phyloP scores from a whole-genome alignment of 2,888 invertebrate species.

The Cremastinae sp. region DNA sequence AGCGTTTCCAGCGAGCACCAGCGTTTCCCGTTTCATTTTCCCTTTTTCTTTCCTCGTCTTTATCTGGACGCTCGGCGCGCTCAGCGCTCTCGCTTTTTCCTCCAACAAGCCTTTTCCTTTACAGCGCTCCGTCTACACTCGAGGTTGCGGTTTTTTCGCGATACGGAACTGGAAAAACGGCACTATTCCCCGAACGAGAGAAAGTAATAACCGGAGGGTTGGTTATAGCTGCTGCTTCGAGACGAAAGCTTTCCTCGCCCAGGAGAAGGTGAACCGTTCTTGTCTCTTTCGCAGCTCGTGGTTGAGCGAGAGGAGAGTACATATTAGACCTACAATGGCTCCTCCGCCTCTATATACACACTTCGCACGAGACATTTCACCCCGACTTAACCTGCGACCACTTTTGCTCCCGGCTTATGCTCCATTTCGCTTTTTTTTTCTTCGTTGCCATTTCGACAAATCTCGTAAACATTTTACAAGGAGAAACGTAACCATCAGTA shows the following conservation, averaged over 20 bases:
- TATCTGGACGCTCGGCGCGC: not conserved
- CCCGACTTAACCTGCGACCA: not conserved
- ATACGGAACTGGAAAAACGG: slow-evolving; percentile 31
- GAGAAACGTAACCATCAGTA: too few relatives aligned
- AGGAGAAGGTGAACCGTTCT: slow-evolving; percentile 27
- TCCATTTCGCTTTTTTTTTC: not conserved
- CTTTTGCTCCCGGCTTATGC: not conserved
- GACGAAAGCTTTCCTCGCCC: slow-evolving; percentile 17
- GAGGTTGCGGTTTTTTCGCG: slow-evolving; percentile 37
- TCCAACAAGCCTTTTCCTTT: slow-evolving; percentile 2
- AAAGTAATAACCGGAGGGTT: slow-evolving; percentile 56
- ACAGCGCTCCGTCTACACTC: slow-evolving; percentile 36
- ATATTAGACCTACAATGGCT: slow-evolving; percentile 30
- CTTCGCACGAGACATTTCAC: slow-evolving; percentile 18
- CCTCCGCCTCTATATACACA: slow-evolving; percentile 6
- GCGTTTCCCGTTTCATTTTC: slow-evolving; percentile 41
- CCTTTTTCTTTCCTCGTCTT: slow-evolving; percentile 19
- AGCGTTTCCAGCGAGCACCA: slow-evolving; percentile 26
- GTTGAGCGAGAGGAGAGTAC: slow-evolving; percentile 34
- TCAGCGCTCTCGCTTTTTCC: not conserved
- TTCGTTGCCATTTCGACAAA: too few relatives aligned
- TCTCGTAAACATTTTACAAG: too few relatives aligned
- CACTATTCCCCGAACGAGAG: slow-evolving; percentile 51
- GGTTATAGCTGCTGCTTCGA: slow-evolving; percentile 29
- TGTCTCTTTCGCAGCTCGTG: slow-evolving; percentile 33